phyloP scores from a whole-genome alignment of 37 sponge, comb jelly and placozoan genomes.

The Ianthella basta region DNA sequence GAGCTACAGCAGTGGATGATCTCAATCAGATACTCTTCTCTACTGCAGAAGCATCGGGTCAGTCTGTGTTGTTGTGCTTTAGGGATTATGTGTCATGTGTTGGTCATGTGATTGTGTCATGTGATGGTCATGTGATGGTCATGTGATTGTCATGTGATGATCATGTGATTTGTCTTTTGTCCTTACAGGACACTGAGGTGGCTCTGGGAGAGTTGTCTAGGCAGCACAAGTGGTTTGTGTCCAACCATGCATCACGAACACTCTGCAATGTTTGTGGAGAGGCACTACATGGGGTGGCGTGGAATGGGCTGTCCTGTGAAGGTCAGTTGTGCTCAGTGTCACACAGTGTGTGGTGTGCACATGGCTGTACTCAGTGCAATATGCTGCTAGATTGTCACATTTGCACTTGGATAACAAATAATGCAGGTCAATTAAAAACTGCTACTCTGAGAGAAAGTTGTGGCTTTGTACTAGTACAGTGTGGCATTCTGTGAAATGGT shows the following conservation, averaged over 20 bases:
- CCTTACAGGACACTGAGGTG: background rate
- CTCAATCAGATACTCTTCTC: slow-evolving; percentile 61
- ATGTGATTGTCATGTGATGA: background rate
- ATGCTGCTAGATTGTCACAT: no score
- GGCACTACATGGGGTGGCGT: slow-evolving; percentile 67
- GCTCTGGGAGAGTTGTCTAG: slow-evolving; percentile 47
- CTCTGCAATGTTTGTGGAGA: slow-evolving; percentile 93
- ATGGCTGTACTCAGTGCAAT: background rate
- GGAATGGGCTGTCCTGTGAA: slow-evolving; percentile 92
- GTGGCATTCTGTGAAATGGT: no score
- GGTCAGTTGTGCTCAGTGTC: slow-evolving; percentile 2
- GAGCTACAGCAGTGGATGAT: slow-evolving; percentile 94
- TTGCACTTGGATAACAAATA: no score
- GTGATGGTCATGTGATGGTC: background rate
- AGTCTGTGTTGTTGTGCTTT: background rate
- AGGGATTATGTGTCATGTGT: background rate
- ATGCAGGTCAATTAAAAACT: no score
- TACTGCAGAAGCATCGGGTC: slow-evolving; percentile 9
- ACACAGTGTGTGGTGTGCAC: background rate
- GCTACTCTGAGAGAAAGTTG: background rate
- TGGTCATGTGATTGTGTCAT: background rate
- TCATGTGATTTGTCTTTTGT: slow-evolving; percentile 1
- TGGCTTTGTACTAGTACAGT: no score
- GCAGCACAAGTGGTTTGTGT: slow-evolving; percentile 84
- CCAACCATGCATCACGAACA: slow-evolving; percentile 72